These are phyloP conservation scores for Tetramorium parvispinum DNA, from an alignment of 1,140 invertebrate species.

Conservation along the genomic window DNA sequence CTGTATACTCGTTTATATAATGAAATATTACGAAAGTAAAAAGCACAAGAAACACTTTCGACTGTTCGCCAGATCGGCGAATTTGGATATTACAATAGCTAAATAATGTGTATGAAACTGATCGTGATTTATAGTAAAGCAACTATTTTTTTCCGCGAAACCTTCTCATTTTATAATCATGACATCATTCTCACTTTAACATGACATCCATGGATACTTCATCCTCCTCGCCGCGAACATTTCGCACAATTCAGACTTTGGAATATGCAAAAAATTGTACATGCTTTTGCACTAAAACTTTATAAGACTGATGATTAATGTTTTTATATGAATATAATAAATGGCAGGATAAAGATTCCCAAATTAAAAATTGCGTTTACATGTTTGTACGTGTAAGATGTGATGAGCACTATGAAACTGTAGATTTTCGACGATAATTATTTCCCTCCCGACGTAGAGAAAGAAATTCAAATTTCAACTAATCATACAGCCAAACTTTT, in stretches of 20 bases:
- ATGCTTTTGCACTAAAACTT: constrained; percentile 66
- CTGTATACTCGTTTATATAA: constrained; percentile 41
- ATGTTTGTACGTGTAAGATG: constrained; percentile 54
- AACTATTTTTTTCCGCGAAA: constrained; percentile 45
- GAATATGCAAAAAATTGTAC: constrained; percentile 35
- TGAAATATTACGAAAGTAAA: constrained; percentile 45
- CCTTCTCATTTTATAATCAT: constrained; percentile 47
- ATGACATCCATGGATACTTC: constrained; percentile 30
- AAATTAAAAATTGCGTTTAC: constrained; percentile 58
- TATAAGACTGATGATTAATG: constrained; percentile 69
- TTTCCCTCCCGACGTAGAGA: neutral
- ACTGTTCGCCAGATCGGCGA: constrained; percentile 32
- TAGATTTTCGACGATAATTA: constrained; percentile 2
- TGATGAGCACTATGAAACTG: constrained; percentile 54
- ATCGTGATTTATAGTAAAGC: constrained; percentile 38
- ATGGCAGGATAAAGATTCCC: constrained; percentile 39
- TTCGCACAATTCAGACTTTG: constrained; percentile 47
- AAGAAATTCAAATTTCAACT: constrained; percentile 30
- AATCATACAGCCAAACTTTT: constrained; percentile 65
- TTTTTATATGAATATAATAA: constrained; percentile 70
- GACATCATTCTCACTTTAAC: constrained; percentile 29
- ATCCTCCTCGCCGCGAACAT: constrained; percentile 39
- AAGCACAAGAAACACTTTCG: constrained; percentile 22
- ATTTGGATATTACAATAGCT: constrained; percentile 40
- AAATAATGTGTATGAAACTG: constrained; percentile 22